A percentile compares a stretch with the other conserved stretches of the same genome.
These are phyloP conservation scores for Caranx ignobilis DNA, from an alignment of 2,113 vertebrate genomes.

Conservation along the genomic window DNA sequence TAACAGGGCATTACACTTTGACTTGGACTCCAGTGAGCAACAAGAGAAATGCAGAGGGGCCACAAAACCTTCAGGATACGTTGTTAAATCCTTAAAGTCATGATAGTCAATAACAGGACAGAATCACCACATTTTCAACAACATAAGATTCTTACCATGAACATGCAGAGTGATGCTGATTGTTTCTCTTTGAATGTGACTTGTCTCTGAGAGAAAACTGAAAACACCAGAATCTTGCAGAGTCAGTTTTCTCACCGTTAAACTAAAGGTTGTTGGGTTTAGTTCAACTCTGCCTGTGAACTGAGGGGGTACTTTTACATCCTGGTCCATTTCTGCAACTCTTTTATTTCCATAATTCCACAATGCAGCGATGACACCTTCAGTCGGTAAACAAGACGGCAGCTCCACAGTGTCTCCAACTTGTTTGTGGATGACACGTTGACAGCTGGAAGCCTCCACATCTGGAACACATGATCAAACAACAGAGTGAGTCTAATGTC, in stretches of 20 bases:
- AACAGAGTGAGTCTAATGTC: background rate
- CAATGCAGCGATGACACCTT: fast-evolving
- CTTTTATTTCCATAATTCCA: background rate
- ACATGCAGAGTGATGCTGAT: conserved; percentile 34
- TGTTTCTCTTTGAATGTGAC: fast-evolving
- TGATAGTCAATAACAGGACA: too few species aligned
- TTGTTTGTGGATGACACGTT: conserved; percentile 13
- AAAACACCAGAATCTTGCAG: conserved; percentile 61
- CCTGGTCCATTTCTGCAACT: fast-evolving
- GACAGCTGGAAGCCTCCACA: conserved; percentile 10
- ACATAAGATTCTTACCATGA: conserved; percentile 52
- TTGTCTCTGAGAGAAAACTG: fast-evolving
- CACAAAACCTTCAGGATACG: background rate
- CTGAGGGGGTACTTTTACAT: fast-evolving
- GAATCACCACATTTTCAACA: background rate
- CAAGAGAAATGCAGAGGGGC: background rate
- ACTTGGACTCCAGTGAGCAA: too few species aligned
- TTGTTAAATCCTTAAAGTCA: too few species aligned
- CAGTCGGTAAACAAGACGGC: background rate
- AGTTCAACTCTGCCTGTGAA: background rate
- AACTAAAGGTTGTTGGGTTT: conserved; percentile 6
- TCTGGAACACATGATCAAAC: conserved; percentile 52
- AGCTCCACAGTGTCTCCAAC: conserved; percentile 65
- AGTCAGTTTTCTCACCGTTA: conserved; percentile 51
- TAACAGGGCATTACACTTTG: too few species aligned